These are phyloP conservation scores for Phoenicopterus ruber DNA, from an alignment of 2,113 vertebrate species.

Conservation along the genomic window DNA sequence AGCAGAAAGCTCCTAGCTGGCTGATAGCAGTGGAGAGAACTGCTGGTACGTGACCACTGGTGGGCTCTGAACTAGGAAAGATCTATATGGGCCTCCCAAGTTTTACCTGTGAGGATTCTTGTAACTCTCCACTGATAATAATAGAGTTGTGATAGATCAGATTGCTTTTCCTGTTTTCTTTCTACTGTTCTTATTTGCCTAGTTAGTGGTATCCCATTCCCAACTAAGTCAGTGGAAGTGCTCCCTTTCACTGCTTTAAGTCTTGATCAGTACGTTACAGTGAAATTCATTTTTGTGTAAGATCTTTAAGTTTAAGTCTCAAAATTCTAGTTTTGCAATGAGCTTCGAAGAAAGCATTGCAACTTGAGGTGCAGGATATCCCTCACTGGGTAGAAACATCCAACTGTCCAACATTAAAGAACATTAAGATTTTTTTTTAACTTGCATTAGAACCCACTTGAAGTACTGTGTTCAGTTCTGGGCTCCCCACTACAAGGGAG, in stretches of 20 bases:
- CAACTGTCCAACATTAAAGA: background rate
- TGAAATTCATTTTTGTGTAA: background rate
- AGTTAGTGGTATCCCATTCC: background rate
- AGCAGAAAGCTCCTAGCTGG: background rate
- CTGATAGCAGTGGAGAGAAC: background rate
- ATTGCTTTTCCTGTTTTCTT: background rate
- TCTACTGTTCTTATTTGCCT: background rate
- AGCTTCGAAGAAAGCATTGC: background rate
- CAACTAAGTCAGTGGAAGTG: background rate
- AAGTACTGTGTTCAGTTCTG: background rate
- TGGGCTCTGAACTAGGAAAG: background rate
- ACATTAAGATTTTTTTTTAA: background rate
- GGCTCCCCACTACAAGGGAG: background rate
- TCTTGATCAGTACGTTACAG: background rate
- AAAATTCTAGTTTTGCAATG: background rate
- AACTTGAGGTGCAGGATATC: background rate
- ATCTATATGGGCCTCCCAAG: background rate
- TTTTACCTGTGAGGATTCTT: background rate
- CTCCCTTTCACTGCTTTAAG: background rate
- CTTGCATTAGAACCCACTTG: background rate
- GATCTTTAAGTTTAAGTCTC: background rate
- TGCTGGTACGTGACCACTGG: background rate
- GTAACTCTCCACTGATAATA: background rate
- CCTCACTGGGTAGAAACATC: background rate
- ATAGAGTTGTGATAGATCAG: background rate